These are phyloP conservation scores for Catocala fraxini DNA, from an alignment of 2,888 invertebrate species.

Conservation along the genomic window DNA sequence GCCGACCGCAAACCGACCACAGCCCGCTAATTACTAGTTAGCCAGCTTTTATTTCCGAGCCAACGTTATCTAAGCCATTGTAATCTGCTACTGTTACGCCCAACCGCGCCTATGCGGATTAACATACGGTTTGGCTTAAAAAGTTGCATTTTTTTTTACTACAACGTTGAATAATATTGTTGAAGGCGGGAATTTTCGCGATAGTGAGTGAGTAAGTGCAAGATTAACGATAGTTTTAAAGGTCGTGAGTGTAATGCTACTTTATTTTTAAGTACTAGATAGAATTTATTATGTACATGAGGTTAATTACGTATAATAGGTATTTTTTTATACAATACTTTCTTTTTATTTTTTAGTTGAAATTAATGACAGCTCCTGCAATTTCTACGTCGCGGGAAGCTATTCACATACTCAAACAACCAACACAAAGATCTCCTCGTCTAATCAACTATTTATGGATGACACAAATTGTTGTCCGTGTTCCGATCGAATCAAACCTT, in stretches of 20 bases:
- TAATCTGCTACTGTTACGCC: conserved; percentile 78
- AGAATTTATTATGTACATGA: no score
- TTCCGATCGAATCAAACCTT: no score
- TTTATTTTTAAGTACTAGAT: no score
- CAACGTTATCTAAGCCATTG: conserved; percentile 77
- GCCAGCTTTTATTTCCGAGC: conserved; percentile 81
- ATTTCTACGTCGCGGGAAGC: no score
- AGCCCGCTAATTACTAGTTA: conserved; percentile 79
- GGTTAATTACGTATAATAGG: no score
- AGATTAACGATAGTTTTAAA: not conserved
- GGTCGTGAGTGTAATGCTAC: not conserved
- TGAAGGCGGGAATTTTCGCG: not conserved
- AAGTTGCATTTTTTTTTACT: conserved; percentile 21
- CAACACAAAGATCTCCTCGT: no score
- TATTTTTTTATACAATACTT: no score
- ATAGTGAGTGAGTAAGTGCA: not conserved
- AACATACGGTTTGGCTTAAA: conserved; percentile 37
- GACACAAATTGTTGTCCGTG: no score
- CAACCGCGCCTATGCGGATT: conserved; percentile 50
- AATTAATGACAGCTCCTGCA: no score
- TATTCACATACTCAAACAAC: no score
- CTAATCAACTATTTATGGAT: no score
- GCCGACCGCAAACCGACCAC: conserved; percentile 54
- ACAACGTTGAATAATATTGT: conserved; percentile 10
- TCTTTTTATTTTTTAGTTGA: no score